Evolutionary conservation across 1,140 invertebrate species (phyloP).

Genomic region (Drosophila dunni): DNA sequence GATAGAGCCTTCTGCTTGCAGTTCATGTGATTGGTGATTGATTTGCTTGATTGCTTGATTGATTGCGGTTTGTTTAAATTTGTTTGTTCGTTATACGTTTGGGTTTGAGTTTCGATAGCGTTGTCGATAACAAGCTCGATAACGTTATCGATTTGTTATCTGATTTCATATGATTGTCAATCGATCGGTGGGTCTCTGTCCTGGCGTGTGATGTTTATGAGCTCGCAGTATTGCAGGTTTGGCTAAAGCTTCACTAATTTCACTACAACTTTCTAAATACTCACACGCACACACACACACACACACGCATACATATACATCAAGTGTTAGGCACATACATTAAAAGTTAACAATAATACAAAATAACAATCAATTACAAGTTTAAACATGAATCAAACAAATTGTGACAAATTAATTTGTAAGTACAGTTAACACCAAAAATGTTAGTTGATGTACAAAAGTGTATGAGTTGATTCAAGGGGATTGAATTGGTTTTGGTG

Average conservation of each 20-base stretch:
- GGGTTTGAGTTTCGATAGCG: slow-evolving; percentile 29
- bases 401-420: slow-evolving; percentile 30
- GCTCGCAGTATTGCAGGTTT: slow-evolving; percentile 82
- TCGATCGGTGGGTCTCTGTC: slow-evolving; percentile 62
- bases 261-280: slow-evolving; percentile 82
- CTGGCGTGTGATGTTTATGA: slow-evolving; percentile 76
- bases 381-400: slow-evolving; percentile 14
- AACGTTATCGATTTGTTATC: slow-evolving; percentile 19
- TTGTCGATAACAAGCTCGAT: slow-evolving; percentile 38
- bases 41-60: slow-evolving; percentile 26
- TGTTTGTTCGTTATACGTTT: background rate
- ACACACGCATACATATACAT: slow-evolving; percentile 25
- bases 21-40: slow-evolving; percentile 42
- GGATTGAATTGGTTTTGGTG: slow-evolving; percentile 41
- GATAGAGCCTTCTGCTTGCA: slow-evolving; percentile 76
- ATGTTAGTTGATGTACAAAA: slow-evolving; percentile 9
- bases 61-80: background rate
- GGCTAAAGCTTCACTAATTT: slow-evolving; percentile 84
- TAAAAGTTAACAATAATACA: slow-evolving; percentile 21
- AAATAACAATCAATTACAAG: slow-evolving; percentile 27
- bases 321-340: slow-evolving; percentile 19
- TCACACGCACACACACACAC: background rate
- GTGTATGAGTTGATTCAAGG: slow-evolving; percentile 30
- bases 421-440: slow-evolving; percentile 61
- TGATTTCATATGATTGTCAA: slow-evolving; percentile 50